Conservation (phyloP, 2,797 vertebrate species). For the Rhinatrema bivittatum region DNA sequence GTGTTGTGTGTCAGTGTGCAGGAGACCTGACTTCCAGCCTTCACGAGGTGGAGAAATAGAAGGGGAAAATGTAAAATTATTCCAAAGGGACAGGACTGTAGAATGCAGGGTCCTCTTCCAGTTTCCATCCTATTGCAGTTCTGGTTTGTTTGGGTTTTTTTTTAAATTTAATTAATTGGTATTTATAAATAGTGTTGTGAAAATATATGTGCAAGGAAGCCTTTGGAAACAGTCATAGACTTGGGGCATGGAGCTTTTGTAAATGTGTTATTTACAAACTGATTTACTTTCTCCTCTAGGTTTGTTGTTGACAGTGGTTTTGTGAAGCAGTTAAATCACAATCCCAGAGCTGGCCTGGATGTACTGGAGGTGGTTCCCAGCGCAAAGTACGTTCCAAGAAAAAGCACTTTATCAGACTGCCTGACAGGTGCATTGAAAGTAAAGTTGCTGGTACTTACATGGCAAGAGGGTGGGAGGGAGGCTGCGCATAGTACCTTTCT, state of each 20-base stretch:
- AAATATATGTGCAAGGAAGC: no score
- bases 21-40: no score
- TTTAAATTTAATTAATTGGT: constrained; percentile 5
- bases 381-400: constrained; percentile 76
- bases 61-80: not conserved
- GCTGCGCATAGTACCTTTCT: no score
- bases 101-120: not conserved
- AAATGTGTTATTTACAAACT: no score
- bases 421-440: no score
- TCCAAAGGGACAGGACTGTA: not conserved
- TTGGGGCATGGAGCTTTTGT: no score
- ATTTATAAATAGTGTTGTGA: not conserved
- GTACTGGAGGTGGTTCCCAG: constrained; percentile 93
- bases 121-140: no score
- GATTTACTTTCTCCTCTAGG: constrained; percentile 46
- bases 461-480: no score
- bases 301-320: constrained; percentile 95
- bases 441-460: no score
- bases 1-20: no score
- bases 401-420: no score
- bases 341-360: constrained; percentile 86
- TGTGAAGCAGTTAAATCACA: constrained; percentile 95
- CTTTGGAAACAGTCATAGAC: no score
- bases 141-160: not conserved
- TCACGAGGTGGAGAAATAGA: not conserved